Percentiles rank a stretch among this genome's conserved stretches.
These are phyloP conservation scores for Gibbula magus DNA, from an alignment of 2,888 invertebrate species.

Conservation along the genomic window DNA sequence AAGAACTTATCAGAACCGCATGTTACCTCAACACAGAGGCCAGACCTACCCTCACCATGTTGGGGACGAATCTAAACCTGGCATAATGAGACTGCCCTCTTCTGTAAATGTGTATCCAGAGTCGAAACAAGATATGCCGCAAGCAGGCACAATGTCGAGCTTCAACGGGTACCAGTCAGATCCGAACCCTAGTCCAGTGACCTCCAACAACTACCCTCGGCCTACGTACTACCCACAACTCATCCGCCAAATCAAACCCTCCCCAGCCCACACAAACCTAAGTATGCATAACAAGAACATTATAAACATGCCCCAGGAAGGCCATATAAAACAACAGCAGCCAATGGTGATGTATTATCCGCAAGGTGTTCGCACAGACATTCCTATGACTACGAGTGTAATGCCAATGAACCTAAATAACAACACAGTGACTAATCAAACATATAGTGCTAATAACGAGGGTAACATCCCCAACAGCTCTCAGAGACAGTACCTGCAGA, in stretches of 20 bases:
- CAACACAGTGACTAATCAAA: conserved; percentile 3
- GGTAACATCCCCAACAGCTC: neutral
- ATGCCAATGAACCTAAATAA: conserved; percentile 7
- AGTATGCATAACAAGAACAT: conserved; percentile 50
- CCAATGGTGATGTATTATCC: conserved; percentile 27
- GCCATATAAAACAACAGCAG: conserved; percentile 24
- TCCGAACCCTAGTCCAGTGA: neutral
- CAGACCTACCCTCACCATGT: neutral
- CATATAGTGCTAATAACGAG: conserved; percentile 12
- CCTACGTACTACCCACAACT: conserved; percentile 22
- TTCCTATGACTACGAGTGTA: conserved; percentile 33
- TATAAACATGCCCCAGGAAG: conserved; percentile 58
- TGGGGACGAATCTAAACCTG: conserved; percentile 5
- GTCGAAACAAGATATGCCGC: neutral
- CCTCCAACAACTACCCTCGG: neutral
- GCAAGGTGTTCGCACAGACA: conserved; percentile 7
- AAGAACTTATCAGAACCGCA: neutral
- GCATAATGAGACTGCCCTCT: neutral
- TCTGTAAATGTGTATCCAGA: neutral
- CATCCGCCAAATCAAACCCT: conserved; percentile 32
- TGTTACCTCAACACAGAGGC: neutral
- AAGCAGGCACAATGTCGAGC: neutral
- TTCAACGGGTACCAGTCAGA: conserved; percentile 10
- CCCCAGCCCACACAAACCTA: conserved; percentile 57
- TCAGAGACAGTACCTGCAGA: neutral